Percentiles rank a stretch among this genome's conserved stretches.
Conservation (phyloP, 2,797 vertebrate species). For the Leucoraja ocellata region DNA sequence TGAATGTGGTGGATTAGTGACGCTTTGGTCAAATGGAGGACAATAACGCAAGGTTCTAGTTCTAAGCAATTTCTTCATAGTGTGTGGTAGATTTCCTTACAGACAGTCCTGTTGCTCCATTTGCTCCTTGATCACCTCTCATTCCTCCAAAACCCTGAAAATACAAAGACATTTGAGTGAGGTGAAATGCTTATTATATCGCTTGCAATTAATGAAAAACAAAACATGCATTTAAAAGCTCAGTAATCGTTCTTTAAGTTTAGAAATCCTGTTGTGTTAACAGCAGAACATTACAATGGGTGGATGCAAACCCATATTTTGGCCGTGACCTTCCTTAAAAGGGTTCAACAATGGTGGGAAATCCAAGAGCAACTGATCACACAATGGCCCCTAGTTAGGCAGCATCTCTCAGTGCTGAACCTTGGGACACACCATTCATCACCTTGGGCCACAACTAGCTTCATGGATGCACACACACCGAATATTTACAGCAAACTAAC, state of each 20-base stretch:
- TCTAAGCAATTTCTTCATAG: neutral
- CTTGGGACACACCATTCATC: no score
- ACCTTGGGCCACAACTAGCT: neutral
- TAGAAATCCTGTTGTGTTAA: neutral
- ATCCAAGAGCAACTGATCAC: neutral
- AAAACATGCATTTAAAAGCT: neutral
- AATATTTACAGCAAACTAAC: no score
- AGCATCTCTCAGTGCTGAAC: neutral
- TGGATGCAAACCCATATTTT: neutral
- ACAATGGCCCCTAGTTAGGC: neutral
- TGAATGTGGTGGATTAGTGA: no score
- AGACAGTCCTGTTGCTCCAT: slow-evolving; percentile 59
- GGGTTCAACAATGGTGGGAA: neutral
- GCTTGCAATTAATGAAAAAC: neutral
- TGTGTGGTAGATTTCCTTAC: slow-evolving; percentile 53
- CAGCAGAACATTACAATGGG: neutral
- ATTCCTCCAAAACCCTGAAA: slow-evolving; percentile 66
- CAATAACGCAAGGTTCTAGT: neutral
- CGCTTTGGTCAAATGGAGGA: neutral
- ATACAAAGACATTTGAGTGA: slow-evolving; percentile 20
- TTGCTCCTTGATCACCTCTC: slow-evolving; percentile 56
- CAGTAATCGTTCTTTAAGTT: neutral
- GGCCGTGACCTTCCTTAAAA: neutral
- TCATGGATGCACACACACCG: neutral
- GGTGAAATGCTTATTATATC: neutral